These are phyloP conservation scores for Ophion obscuratus DNA, from an alignment of 2,888 invertebrate species.

Conservation along the genomic window DNA sequence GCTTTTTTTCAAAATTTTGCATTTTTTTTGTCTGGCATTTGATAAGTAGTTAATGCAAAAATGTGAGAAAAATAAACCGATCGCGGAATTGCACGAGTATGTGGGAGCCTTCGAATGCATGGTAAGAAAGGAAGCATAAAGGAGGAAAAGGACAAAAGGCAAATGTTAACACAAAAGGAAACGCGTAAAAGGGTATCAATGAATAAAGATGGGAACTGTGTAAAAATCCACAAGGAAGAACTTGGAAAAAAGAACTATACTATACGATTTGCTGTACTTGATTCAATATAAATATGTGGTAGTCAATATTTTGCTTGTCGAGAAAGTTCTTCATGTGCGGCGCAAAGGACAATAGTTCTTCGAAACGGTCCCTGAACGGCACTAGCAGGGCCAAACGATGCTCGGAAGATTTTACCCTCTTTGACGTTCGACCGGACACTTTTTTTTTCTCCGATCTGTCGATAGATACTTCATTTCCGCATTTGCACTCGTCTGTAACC, in stretches of 20 bases:
- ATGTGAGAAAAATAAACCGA: too few relatives aligned
- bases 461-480: constrained; percentile 49
- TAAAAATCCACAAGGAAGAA: too few relatives aligned
- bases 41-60: too few relatives aligned
- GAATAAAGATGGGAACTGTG: not conserved
- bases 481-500: constrained; percentile 72
- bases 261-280: constrained; percentile 85
- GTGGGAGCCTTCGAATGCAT: not conserved
- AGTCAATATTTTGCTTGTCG: constrained; percentile 90
- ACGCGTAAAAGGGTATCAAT: not conserved
- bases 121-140: too few relatives aligned
- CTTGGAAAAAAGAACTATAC: too few relatives aligned
- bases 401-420: constrained; percentile 63
- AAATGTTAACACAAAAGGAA: too few relatives aligned
- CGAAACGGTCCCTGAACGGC: constrained; percentile 97
- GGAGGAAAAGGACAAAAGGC: too few relatives aligned
- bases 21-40: too few relatives aligned
- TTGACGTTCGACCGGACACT: constrained; percentile 29
- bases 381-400: constrained; percentile 94
- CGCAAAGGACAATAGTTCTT: constrained; percentile 96
- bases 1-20: too few relatives aligned
- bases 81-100: too few relatives aligned
- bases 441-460: constrained; percentile 42
- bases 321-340: constrained; percentile 95
- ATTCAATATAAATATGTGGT: constrained; percentile 95